Evolutionary conservation across 2,888 invertebrate species (phyloP), one percentile per base, ranked within the genome.

Genomic region (Cheilosia pagana): DNA sequence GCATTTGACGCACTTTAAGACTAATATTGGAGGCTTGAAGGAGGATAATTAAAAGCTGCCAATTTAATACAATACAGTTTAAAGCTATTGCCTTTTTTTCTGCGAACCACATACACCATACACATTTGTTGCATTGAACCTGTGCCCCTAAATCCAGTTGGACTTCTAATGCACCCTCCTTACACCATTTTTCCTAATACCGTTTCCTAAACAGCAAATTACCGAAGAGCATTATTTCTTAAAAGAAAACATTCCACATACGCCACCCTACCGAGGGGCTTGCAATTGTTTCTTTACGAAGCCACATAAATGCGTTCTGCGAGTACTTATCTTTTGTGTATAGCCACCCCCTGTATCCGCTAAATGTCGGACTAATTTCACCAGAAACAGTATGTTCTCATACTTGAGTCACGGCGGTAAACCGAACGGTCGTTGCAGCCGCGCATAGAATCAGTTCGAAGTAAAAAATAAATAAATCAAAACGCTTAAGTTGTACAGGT

Each of bases 241-340:
- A 10, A 48, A 48, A 23, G 53, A 72, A 77, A 67, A 55, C 67
- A 67, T 72, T 72, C 60, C 67, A 62, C 82, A 82, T 59, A 71
- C 60, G 77, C 70, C 77, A 77, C 81, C 77, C 19, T 53, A 72
- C 12, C 35, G 41, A 57, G 35, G 31, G 48, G 50, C 21, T 25
- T 16, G 41, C 52, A 50, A 63, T 70, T 59, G 14, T 35, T 78
- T 25, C 68, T 31, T 43, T 35, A 50, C 10, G 83, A 83, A 83
- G 83, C 83, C 83, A 6, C 48, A 79, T 8, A 70, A 83, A 83
- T 79, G 79, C 57, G 0, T 35, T 35, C 14, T 63, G 52, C 3
- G 14, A 71, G 35, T 35, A 35, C 12, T 10, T 53, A 21, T 19
- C 63, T 60, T 28, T 25, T 14, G 39, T 16, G 12, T 50, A 21